Evolutionary conservation across 2,113 vertebrate species (phyloP).

Genomic region (Passer montanus): DNA sequence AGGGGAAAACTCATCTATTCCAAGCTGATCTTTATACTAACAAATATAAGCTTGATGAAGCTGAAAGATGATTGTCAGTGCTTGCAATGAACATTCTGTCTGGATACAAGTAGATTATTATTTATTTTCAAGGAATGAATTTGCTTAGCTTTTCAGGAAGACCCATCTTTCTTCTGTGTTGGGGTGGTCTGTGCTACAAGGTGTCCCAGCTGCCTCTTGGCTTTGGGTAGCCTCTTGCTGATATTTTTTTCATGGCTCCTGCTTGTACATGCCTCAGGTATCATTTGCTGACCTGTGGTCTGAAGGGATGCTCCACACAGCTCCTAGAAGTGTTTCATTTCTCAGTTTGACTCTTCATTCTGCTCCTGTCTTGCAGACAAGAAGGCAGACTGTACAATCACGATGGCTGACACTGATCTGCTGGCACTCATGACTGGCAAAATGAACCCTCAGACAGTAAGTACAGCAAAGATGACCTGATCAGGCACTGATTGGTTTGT

Average conservation of each 20-base stretch:
- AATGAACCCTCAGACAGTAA: conserved; percentile 90
- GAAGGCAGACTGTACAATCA: conserved; percentile 88
- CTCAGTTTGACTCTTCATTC: neutral
- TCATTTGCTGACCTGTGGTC: neutral
- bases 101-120: neutral
- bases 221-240: neutral
- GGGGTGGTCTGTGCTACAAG: neutral
- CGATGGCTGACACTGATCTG: conserved; percentile 87
- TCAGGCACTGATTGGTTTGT: neutral
- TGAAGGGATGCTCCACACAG: neutral
- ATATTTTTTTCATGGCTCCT: neutral
- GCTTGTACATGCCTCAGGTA: neutral
- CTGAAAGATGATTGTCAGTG: neutral
- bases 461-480: conserved; percentile 25
- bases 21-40: neutral
- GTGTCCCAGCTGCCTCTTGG: neutral
- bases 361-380: conserved; percentile 73
- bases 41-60: neutral
- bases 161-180: neutral
- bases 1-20: neutral
- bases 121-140: neutral
- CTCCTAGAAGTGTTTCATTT: neutral
- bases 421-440: conserved; percentile 90
- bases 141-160: neutral
- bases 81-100: neutral